phyloP scores from a whole-genome alignment of 2,113 vertebrate species.

The Sisor rabdophorus region DNA sequence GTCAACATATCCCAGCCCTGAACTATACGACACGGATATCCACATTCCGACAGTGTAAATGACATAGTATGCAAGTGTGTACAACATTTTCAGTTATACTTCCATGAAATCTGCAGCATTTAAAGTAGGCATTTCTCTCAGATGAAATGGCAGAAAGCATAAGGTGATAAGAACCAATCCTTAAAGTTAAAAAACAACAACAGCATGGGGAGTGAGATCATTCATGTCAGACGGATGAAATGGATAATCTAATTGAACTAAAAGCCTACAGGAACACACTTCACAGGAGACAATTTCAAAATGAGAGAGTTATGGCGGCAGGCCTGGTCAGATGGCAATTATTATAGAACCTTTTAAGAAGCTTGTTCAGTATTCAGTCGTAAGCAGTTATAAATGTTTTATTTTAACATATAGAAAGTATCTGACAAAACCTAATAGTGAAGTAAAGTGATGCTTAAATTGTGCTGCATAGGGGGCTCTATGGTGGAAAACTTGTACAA shows the following conservation, averaged over 20 bases:
- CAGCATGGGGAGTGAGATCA: constrained; percentile 1
- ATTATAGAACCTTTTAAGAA: constrained; percentile 51
- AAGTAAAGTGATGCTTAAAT: neutral
- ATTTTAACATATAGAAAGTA: constrained; percentile 11
- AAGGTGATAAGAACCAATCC: constrained; percentile 23
- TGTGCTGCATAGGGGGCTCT: neutral
- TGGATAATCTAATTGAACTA: constrained; percentile 48
- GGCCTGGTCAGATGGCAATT: constrained; percentile 51
- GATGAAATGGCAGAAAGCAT: neutral
- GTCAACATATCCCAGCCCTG: constrained; percentile 53
- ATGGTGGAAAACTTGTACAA: neutral
- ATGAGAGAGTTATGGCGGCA: constrained; percentile 35
- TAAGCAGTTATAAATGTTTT: neutral
- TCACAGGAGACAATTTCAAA: constrained; percentile 16
- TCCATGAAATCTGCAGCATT: neutral
- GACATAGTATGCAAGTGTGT: neutral
- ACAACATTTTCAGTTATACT: neutral
- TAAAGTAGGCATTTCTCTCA: constrained; percentile 17
- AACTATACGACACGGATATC: constrained; percentile 42
- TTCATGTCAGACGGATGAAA: constrained; percentile 38
- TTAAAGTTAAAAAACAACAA: constrained; percentile 25
- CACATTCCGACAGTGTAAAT: neutral
- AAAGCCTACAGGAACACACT: constrained; percentile 39
- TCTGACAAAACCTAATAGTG: neutral
- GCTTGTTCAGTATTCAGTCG: constrained; percentile 36